Percentiles rank a stretch among this genome's conserved stretches.
Evolutionary conservation across 2,888 invertebrate species (phyloP).

Genomic region (Andrena chrysosceles): DNA sequence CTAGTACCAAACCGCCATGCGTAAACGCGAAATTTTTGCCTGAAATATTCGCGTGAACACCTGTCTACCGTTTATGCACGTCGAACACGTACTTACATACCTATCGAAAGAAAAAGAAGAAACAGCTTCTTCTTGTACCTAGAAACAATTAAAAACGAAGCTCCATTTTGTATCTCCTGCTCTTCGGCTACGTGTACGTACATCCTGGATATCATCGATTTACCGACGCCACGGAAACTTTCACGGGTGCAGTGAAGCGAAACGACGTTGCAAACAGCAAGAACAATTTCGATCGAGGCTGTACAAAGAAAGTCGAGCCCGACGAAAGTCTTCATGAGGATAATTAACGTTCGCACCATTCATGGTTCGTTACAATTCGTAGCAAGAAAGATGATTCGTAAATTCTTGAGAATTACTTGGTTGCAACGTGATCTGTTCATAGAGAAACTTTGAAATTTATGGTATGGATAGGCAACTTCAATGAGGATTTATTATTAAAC

Average conservation of each 20-base stretch:
- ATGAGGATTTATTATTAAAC: no score
- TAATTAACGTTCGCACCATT: background rate
- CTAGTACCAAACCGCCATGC: background rate
- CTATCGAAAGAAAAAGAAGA: slow-evolving; percentile 31
- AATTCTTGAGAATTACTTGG: background rate
- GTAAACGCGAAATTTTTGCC: background rate
- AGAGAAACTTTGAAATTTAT: no score
- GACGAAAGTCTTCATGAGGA: no score
- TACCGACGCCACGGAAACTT: slow-evolving; percentile 12
- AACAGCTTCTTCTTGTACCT: slow-evolving; percentile 22
- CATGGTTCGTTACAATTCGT: background rate
- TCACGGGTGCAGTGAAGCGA: slow-evolving; percentile 22
- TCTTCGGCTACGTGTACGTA: background rate
- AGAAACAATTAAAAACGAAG: slow-evolving; percentile 8
- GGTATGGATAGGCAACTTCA: no score
- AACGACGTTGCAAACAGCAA: background rate
- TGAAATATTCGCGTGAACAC: background rate
- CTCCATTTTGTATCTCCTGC: background rate
- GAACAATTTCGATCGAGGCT: slow-evolving; percentile 7
- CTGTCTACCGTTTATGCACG: background rate
- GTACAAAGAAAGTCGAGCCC: background rate
- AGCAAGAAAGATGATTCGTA: background rate
- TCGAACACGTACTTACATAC: background rate
- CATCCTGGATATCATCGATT: slow-evolving; percentile 18
- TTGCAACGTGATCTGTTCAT: background rate